A percentile compares a stretch with the other conserved stretches of the same genome.
These are phyloP conservation scores for Dysidea cf. avara DNA, from an alignment of 37 sponge, comb jelly and placozoan species.

Conservation along the genomic window DNA sequence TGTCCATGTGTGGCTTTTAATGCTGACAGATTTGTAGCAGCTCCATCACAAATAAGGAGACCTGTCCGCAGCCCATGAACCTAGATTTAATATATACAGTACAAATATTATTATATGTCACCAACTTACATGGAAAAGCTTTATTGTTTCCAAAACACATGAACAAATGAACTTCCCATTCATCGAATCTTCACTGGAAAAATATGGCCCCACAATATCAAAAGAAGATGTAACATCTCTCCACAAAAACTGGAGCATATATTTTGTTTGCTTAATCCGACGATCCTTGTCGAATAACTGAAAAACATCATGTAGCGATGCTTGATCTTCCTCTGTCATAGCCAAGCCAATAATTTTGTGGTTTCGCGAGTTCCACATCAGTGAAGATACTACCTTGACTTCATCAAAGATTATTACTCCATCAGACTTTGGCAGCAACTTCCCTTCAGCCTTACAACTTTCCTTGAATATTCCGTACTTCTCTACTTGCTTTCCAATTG, in stretches of 20 bases:
- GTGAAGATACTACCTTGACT: too few relatives aligned
- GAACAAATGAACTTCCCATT: slow-evolving; percentile 5
- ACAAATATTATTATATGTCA: too few relatives aligned
- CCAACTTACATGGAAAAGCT: too few relatives aligned
- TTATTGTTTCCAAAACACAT: slow-evolving; percentile 6
- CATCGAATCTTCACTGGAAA: background rate
- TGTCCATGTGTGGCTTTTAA: background rate
- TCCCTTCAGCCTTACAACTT: too few relatives aligned
- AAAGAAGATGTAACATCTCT: slow-evolving; percentile 33
- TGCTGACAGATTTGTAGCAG: background rate
- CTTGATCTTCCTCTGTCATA: too few relatives aligned
- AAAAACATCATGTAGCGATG: background rate
- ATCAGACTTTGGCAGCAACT: too few relatives aligned
- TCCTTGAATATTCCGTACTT: too few relatives aligned
- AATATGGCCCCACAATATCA: slow-evolving; percentile 46
- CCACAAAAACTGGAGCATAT: too few relatives aligned
- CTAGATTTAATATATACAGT: too few relatives aligned
- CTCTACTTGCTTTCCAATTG: background rate
- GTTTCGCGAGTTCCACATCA: too few relatives aligned
- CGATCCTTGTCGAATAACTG: background rate
- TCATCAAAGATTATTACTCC: too few relatives aligned
- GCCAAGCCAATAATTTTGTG: slow-evolving; percentile 5
- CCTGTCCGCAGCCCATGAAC: too few relatives aligned
- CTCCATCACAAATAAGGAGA: slow-evolving; percentile 6
- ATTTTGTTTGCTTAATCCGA: slow-evolving; percentile 27